A percentile compares a stretch with the other conserved stretches of the same genome.
These are phyloP conservation scores for Syngnathus scovelli DNA, from an alignment of 2,113 vertebrate species.

Conservation along the genomic window DNA sequence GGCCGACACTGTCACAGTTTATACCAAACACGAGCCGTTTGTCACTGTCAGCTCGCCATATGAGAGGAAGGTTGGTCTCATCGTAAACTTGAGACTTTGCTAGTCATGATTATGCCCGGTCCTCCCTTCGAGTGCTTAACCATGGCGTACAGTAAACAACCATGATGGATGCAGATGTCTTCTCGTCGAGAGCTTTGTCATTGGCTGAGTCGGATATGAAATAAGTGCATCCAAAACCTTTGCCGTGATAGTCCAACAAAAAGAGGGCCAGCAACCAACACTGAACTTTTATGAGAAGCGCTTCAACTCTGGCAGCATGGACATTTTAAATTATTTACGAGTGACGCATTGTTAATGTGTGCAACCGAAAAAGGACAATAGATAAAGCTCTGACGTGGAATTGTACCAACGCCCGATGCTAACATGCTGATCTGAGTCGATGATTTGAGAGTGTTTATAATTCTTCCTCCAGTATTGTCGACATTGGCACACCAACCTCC, in stretches of 20 bases:
- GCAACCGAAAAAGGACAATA: not conserved
- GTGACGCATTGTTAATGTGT: slow-evolving; percentile 17
- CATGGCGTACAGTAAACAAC: slow-evolving; percentile 22
- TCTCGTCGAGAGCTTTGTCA: not conserved
- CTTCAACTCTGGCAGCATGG: slow-evolving; percentile 16
- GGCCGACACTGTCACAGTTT: slow-evolving; percentile 23
- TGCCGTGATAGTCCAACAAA: slow-evolving; percentile 3
- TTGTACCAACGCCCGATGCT: not conserved
- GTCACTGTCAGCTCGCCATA: slow-evolving; percentile 30
- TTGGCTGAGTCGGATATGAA: not conserved
- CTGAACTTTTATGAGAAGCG: slow-evolving; percentile 27
- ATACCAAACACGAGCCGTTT: slow-evolving; percentile 21
- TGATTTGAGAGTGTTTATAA: not conserved
- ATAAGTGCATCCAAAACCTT: not conserved
- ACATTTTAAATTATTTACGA: slow-evolving; percentile 20
- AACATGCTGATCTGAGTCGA: slow-evolving; percentile 1
- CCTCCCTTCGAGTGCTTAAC: slow-evolving; percentile 13
- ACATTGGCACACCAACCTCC: not conserved
- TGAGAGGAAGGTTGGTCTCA: slow-evolving; percentile 29
- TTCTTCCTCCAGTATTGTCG: not conserved
- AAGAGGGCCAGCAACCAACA: slow-evolving; percentile 11
- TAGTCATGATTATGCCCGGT: slow-evolving; percentile 33
- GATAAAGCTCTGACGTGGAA: slow-evolving; percentile 8
- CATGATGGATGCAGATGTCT: slow-evolving; percentile 17
- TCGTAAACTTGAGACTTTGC: slow-evolving; percentile 31